phyloP scores from a whole-genome alignment of 2,113 vertebrate genomes.

The Capreolus pygargus region DNA sequence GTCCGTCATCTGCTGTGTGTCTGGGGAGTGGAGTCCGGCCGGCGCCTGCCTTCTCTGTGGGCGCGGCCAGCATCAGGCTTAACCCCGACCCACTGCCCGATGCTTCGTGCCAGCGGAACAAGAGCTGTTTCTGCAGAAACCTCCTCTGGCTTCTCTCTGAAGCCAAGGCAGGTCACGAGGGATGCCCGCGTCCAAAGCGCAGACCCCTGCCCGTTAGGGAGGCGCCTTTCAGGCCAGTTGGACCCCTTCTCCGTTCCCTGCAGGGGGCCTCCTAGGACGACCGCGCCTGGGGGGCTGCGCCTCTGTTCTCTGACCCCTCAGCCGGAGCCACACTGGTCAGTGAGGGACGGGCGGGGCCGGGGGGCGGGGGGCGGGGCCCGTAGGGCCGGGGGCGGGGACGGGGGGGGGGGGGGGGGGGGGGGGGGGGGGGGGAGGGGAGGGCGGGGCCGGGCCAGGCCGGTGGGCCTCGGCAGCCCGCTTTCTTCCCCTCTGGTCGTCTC shows the following conservation, averaged over 20 bases:
- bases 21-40: background rate
- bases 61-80: background rate
- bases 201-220: background rate
- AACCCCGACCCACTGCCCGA: background rate
- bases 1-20: background rate
- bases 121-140: background rate
- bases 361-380: too few relatives aligned
- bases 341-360: background rate
- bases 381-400: too few relatives aligned
- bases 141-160: background rate
- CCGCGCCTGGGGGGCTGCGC: rapidly evolving
- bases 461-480: background rate
- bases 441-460: background rate
- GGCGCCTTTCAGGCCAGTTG: background rate
- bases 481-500: background rate
- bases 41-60: background rate
- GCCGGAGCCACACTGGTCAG: background rate
- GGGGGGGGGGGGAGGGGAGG: rapidly evolving
- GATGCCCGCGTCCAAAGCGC: background rate
- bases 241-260: background rate
- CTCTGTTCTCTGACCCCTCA: background rate
- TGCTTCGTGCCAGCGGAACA: background rate
- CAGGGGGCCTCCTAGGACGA: background rate
- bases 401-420: rapidly evolving
- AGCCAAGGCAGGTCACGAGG: background rate